Evolutionary conservation across 2,888 invertebrate genomes (phyloP).

Genomic region (Aphrophora alni): DNA sequence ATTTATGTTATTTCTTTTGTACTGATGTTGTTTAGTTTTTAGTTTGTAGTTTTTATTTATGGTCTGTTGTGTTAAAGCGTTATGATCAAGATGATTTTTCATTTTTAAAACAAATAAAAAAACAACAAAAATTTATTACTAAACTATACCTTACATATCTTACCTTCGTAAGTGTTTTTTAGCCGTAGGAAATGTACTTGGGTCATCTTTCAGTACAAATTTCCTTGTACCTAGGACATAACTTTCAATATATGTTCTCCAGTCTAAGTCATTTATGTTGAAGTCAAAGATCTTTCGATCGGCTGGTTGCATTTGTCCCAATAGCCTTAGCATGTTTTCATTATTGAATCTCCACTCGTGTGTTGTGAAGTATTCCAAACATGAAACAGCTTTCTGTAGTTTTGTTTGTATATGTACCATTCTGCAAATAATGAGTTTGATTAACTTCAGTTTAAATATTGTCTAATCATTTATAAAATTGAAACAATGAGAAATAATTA

Average conservation of each 20-base stretch:
- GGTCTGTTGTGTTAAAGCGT: too few species aligned
- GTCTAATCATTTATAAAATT: too few species aligned
- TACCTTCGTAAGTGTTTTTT: constrained; percentile 55
- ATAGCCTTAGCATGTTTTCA: constrained; percentile 56
- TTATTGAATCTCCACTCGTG: constrained; percentile 61
- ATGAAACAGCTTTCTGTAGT: constrained; percentile 59
- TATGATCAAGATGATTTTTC: too few species aligned
- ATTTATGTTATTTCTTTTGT: too few species aligned
- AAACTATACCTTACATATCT: too few species aligned
- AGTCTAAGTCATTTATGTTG: constrained; percentile 60
- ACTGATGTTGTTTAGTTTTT: too few species aligned
- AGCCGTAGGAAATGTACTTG: constrained; percentile 57
- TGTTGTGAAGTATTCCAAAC: constrained; percentile 63
- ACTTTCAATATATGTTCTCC: constrained; percentile 61
- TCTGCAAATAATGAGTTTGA: constrained; percentile 55
- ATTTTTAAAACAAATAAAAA: too few species aligned
- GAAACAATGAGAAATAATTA: not conserved
- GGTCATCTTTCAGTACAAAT: constrained; percentile 62
- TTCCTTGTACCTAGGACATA: constrained; percentile 62
- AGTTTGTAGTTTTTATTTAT: too few species aligned
- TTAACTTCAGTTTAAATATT: constrained; percentile 10
- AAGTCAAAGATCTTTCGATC: constrained; percentile 59
- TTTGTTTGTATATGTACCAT: constrained; percentile 62
- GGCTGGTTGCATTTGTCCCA: constrained; percentile 54
- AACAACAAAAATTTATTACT: too few species aligned